Base-by-base conservation (phyloP, 1,140 invertebrate species). In the Spodoptera frugiperda region DNA sequence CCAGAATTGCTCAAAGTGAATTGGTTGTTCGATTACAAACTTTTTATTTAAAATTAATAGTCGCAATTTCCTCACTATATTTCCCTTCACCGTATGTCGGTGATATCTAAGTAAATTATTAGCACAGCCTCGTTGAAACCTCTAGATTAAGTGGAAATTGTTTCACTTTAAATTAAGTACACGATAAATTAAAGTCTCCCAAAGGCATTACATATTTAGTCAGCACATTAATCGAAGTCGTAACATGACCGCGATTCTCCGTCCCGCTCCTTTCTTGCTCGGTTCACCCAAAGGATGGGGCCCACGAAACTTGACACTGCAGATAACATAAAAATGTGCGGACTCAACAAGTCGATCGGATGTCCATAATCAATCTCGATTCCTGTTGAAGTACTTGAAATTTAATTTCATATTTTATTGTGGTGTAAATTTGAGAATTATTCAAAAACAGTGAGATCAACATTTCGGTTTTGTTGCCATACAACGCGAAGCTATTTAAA, bases 191-290 rank as follows among this genome's bases (percentile, higher is more conserved):
- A 67, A 39, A 68, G 15, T 68, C 51, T 33, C 48, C 46, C 65
- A 17, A 44, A 53, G 49, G 21, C 48, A 68, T 65, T 21, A 65
- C 61, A 68, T 68, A 68, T 53, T 68, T 68, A 68, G 21, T 68
- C 49, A 10, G 15, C 9, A 53, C 65, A 51, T 68, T 53, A 68
- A 68, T 67, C 44, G 1, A 49, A 49, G 63, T 67, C 44, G 63
- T 25, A 67, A 67, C 44, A 25, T 67, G 63, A 67, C 21, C 63
- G 44, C 46, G 63, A 19, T 67, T 46, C 59, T 19, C 59, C 19
- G 59, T 17, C 59, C 33, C n/a, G 14, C 33, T 59, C 55, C 33
- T 1, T 30, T 59, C 55, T 6, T 14, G 63, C 12, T 25, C 14
- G 44, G 39, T 67, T 25, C 46, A 48, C 63, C 44, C 19, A 19